These are phyloP conservation scores for Phaenicophaeus curvirostris DNA, from an alignment of 2,797 vertebrate species.

Conservation along the genomic window DNA sequence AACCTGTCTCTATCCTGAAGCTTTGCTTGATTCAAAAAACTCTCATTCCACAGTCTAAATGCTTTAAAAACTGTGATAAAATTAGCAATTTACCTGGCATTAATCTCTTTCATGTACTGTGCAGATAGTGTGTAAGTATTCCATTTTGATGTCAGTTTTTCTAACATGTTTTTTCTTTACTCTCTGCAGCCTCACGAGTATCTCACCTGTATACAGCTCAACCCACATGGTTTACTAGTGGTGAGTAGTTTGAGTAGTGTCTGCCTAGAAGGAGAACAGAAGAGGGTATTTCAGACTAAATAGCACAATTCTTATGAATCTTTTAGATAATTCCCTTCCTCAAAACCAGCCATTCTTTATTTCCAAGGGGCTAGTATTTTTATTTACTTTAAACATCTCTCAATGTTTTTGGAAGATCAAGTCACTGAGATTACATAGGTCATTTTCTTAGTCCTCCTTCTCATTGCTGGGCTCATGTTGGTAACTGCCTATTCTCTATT, in stretches of 20 bases:
- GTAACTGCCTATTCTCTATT: neutral
- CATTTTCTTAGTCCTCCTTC: neutral
- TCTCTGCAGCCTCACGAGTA: neutral
- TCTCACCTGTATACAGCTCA: accelerated
- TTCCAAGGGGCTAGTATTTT: neutral
- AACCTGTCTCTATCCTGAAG: neutral
- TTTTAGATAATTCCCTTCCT: neutral
- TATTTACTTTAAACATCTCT: neutral
- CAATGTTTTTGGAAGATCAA: neutral
- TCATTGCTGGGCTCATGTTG: neutral
- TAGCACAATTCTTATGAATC: neutral
- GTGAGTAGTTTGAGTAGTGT: slow-evolving; percentile 28
- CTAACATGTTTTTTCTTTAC: neutral
- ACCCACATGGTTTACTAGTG: slow-evolving; percentile 32
- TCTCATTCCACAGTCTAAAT: neutral
- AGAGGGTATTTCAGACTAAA: neutral
- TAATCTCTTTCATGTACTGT: neutral
- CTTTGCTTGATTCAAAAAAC: neutral
- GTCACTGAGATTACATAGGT: neutral
- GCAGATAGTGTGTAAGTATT: neutral
- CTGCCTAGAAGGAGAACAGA: neutral
- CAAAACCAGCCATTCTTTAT: neutral
- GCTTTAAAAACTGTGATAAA: neutral
- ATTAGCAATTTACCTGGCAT: neutral
- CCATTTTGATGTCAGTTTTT: neutral